Conservation (phyloP, 2,888 invertebrate genomes). For the Spicauda simplicius region DNA sequence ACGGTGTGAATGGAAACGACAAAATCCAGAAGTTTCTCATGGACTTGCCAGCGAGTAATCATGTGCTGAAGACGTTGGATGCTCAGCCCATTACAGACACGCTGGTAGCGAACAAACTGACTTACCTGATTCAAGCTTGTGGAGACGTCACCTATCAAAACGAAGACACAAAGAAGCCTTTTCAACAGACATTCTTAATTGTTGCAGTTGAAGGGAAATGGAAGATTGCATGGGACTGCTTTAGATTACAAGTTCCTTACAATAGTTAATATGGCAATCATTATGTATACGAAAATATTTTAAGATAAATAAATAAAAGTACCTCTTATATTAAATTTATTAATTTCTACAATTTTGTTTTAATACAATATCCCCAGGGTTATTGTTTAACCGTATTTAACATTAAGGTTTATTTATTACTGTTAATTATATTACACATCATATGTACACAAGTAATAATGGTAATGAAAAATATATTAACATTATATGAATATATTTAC, state of each 20-base stretch:
- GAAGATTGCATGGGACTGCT: slow-evolving; percentile 96
- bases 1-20: slow-evolving; percentile 91
- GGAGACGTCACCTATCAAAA: slow-evolving; percentile 91
- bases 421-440: too few relatives aligned
- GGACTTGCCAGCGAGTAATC: slow-evolving; percentile 92
- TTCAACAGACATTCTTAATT: slow-evolving; percentile 94
- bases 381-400: too few relatives aligned
- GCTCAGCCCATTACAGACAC: slow-evolving; percentile 93
- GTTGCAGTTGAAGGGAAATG: slow-evolving; percentile 95
- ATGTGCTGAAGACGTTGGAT: slow-evolving; percentile 91
- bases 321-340: not conserved
- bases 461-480: too few relatives aligned
- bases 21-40: slow-evolving; percentile 94
- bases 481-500: too few relatives aligned
- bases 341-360: not conserved
- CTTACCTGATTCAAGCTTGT: slow-evolving; percentile 92
- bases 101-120: slow-evolving; percentile 90
- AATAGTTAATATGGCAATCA: slow-evolving; percentile 48
- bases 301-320: not conserved
- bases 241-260: slow-evolving; percentile 89
- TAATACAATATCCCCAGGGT: too few relatives aligned
- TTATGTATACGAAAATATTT: not conserved
- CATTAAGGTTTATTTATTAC: too few relatives aligned
- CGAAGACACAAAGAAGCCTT: slow-evolving; percentile 86
- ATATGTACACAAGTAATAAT: too few relatives aligned